phyloP scores from a whole-genome alignment of 2,797 vertebrate species.

The Caiman crocodilus region DNA sequence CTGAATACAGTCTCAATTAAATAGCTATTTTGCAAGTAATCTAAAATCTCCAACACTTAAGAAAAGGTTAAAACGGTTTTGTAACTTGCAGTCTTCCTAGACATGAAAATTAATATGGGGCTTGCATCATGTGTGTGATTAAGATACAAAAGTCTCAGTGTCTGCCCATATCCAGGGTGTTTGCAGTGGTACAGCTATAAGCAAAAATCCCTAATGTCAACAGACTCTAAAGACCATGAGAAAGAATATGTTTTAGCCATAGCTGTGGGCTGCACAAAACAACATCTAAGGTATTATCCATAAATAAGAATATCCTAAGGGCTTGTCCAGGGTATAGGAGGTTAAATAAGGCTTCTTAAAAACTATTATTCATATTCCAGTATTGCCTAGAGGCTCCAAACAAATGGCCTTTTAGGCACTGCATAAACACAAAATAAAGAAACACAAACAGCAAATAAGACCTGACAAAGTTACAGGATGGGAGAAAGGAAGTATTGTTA shows the following conservation, averaged over 20 bases:
- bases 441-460: neutral
- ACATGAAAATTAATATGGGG: neutral
- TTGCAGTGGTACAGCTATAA: too few relatives aligned
- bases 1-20: neutral
- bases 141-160: neutral
- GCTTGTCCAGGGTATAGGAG: neutral
- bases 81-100: neutral
- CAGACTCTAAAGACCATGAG: neutral
- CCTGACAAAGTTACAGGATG: neutral
- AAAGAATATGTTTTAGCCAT: neutral
- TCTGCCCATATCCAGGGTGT: too few relatives aligned
- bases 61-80: neutral
- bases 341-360: neutral
- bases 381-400: neutral
- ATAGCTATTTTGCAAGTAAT: neutral
- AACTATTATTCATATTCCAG: neutral
- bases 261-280: neutral
- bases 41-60: neutral
- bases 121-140: neutral
- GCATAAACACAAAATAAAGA: neutral
- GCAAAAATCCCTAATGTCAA: too few relatives aligned
- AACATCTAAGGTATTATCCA: neutral
- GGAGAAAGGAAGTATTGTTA: neutral
- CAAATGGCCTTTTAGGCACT: neutral
- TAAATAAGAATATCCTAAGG: neutral